Base-by-base conservation (phyloP, 2,113 vertebrate species). In the Colinus virginianus region DNA sequence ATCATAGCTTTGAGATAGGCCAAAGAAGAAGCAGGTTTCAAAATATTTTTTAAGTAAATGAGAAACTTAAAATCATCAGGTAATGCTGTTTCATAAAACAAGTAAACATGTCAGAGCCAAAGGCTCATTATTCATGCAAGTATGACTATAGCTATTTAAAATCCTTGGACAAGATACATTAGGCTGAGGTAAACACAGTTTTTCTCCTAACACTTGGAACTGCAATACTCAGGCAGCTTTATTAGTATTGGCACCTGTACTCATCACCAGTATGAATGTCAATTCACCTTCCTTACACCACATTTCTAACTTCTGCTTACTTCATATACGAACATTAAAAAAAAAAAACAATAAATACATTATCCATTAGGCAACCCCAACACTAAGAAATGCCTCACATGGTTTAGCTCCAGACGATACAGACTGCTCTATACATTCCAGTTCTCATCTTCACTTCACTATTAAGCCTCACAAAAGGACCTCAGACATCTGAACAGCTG, bases 1-100 rank as follows among this genome's bases (percentile, higher is more conserved):
- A 88, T 68, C 18, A 88, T 23, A 56, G 77, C 7, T 58, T 26
- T 69, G n/a, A 90, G 30, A 48, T 0, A 88, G 53, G n/a, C 19
- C 36, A 69, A 83, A 83, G 59, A 67, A 49, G 23, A 51, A 94
- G 75, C 8, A 58, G 74, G 42, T 77, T 93, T 58, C 36, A 74
- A 91, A 89, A 49, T 42, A 83, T 11, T 74, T 74, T 78, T 1
- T 28, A 59, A 38, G 38, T 38, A 51, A 49, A 38, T 26, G 9
- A 75, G 53, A 87, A 78, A 91, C 23, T 21, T 0, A 0, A 87
- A 36, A 64, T 36, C n/a, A 78, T 69, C 38, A 38, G 21, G 9
- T 63, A 21, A 80, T 28, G 42, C 32, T 78, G 67, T 40, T 75
- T 74, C 36, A 88, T 53, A 53, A 67, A 91, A 74, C 6, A 86